Evolutionary conservation across 1,140 invertebrate species (phyloP).

Genomic region (Mizuhopecten yessoensis): DNA sequence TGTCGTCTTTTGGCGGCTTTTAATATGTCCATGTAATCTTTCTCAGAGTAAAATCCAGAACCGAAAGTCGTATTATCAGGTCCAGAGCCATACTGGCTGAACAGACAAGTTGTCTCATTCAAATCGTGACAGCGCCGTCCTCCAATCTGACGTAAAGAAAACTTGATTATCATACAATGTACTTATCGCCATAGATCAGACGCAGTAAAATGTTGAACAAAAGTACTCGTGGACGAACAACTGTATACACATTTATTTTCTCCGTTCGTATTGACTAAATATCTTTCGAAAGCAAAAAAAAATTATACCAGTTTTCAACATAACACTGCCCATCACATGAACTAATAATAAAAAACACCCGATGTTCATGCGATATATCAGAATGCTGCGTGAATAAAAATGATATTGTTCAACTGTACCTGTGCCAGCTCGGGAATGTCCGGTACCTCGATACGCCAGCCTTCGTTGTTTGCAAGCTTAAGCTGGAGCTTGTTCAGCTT

Average conservation of each 20-base stretch:
- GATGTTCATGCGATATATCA: too few relatives aligned
- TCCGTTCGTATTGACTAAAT: too few relatives aligned
- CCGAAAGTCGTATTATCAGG: slow-evolving; percentile 65
- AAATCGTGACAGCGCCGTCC: slow-evolving; percentile 71
- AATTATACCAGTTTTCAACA: too few relatives aligned
- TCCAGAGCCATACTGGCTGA: slow-evolving; percentile 72
- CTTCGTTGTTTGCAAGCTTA: slow-evolving; percentile 79
- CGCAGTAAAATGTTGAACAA: too few relatives aligned
- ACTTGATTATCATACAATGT: too few relatives aligned
- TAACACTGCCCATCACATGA: too few relatives aligned
- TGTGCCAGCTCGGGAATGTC: slow-evolving; percentile 75
- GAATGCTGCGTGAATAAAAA: too few relatives aligned
- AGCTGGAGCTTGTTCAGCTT: slow-evolving; percentile 79
- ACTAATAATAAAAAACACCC: too few relatives aligned
- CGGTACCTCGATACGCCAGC: slow-evolving; percentile 76
- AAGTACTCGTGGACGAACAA: too few relatives aligned
- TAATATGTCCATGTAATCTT: slow-evolving; percentile 76
- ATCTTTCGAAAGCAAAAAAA: too few relatives aligned
- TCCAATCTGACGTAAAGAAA: slow-evolving; percentile 70
- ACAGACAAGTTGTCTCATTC: slow-evolving; percentile 66
- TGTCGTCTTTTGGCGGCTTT: slow-evolving; percentile 68
- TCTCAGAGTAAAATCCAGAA: slow-evolving; percentile 72
- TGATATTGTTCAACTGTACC: slow-evolving; percentile 59
- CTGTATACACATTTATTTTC: too few relatives aligned
- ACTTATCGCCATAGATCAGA: not conserved